A percentile compares a stretch with the other conserved stretches of the same genome.
phyloP scores from a whole-genome alignment of 2,113 vertebrate genomes.

The Scomber colias region DNA sequence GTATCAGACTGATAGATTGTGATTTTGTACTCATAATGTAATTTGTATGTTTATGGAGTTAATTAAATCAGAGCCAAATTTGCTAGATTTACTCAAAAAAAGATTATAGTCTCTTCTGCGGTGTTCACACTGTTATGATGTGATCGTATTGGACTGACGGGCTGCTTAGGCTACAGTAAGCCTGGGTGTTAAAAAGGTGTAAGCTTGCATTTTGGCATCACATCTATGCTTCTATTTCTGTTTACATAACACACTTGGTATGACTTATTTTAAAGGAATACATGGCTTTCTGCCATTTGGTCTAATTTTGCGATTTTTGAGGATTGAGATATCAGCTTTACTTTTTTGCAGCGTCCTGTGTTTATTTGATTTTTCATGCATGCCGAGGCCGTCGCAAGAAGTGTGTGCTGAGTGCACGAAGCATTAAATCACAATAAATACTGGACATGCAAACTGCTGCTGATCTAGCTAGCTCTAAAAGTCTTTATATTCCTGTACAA shows the following conservation, averaged over 20 bases:
- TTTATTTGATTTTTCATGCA: slow-evolving; percentile 1
- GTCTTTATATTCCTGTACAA: slow-evolving; percentile 1
- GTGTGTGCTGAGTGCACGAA: background rate
- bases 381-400: background rate
- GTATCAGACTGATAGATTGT: slow-evolving; percentile 38
- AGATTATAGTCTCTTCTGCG: slow-evolving; percentile 12
- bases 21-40: slow-evolving; percentile 39
- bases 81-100: slow-evolving; percentile 28
- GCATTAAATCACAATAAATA: slow-evolving; percentile 5
- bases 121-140: background rate
- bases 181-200: background rate
- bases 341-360: slow-evolving; percentile 9
- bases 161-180: background rate
- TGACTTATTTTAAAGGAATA: slow-evolving; percentile 13
- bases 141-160: background rate
- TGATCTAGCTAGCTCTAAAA: background rate
- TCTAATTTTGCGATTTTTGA: background rate
- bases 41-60: slow-evolving; percentile 43
- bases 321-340: background rate
- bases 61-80: slow-evolving; percentile 33
- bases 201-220: background rate
- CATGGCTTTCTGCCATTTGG: background rate
- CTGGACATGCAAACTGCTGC: slow-evolving; percentile 10
- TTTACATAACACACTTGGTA: slow-evolving; percentile 29
- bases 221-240: slow-evolving; percentile 36